phyloP scores from a whole-genome alignment of 2,113 vertebrate genomes.

The Strigops habroptila region DNA sequence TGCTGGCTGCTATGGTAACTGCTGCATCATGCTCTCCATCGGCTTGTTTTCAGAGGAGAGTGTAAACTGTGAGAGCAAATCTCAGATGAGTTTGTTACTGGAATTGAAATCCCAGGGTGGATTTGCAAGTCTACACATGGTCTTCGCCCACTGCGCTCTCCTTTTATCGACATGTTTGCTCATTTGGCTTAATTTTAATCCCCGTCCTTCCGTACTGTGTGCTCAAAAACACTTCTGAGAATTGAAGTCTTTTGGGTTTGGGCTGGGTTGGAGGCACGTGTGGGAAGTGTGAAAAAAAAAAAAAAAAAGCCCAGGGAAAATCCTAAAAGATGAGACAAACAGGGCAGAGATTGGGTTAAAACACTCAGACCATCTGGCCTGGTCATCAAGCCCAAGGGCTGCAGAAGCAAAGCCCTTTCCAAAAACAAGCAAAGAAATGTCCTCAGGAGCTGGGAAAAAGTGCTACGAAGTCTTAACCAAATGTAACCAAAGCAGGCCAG shows the following conservation, averaged over 20 bases:
- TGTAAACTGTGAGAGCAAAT: slow-evolving; percentile 2
- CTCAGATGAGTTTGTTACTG: slow-evolving; percentile 45
- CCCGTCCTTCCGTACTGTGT: not conserved
- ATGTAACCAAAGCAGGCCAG: not conserved
- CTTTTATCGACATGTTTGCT: slow-evolving; percentile 38
- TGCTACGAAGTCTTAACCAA: not conserved
- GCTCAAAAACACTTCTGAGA: slow-evolving; percentile 15
- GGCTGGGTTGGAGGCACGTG: not conserved
- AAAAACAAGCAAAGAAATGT: not conserved
- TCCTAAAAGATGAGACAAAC: not conserved
- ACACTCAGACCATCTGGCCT: not conserved
- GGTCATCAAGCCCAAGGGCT: not conserved
- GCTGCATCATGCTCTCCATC: slow-evolving; percentile 25
- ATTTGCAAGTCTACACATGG: slow-evolving; percentile 9
- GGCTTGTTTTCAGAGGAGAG: slow-evolving; percentile 6
- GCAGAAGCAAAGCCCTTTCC: not conserved
- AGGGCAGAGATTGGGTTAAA: not conserved
- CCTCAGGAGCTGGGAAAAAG: not conserved
- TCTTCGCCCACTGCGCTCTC: not conserved
- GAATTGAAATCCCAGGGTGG: slow-evolving; percentile 23
- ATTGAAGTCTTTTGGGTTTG: not conserved
- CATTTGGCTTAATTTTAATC: slow-evolving; percentile 14
- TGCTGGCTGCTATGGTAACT: slow-evolving; percentile 60
- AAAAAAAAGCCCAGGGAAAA: not conserved
- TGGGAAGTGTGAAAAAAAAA: not conserved